Percentiles rank a stretch among this genome's conserved stretches.
Evolutionary conservation across 2,888 invertebrate species (phyloP).

Genomic region (Oscheius sp.): DNA sequence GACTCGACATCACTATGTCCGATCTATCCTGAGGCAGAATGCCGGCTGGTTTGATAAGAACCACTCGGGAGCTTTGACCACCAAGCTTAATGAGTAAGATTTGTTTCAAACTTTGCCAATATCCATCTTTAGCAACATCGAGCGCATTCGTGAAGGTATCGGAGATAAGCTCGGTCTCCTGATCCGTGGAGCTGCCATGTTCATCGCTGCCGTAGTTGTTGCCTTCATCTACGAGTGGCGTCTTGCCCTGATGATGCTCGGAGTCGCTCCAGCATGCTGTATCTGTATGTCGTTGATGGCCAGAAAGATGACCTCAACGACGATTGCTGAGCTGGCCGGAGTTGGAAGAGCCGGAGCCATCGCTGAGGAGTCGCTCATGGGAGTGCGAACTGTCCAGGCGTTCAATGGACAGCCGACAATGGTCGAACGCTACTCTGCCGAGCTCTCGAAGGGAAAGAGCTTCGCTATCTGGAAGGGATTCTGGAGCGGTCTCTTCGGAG

Average conservation of each 20-base stretch:
- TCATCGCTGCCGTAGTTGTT: conserved; percentile 53
- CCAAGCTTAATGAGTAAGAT: conserved; percentile 61
- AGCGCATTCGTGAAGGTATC: conserved; percentile 63
- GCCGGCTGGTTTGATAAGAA: conserved; percentile 68
- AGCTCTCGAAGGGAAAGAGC: conserved; percentile 53
- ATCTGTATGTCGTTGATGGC: conserved; percentile 64
- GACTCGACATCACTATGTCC: conserved; percentile 55
- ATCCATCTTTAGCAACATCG: conserved; percentile 49
- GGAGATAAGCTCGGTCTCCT: conserved; percentile 68
- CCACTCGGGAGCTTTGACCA: conserved; percentile 61
- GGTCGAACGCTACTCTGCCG: conserved; percentile 52
- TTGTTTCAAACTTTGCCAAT: background rate
- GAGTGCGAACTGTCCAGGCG: conserved; percentile 65
- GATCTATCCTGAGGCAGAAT: conserved; percentile 61
- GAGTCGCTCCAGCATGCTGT: conserved; percentile 61
- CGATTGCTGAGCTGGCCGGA: conserved; percentile 50
- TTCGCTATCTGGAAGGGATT: conserved; percentile 63
- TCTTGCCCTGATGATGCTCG: conserved; percentile 62
- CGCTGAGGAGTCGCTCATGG: conserved; percentile 64
- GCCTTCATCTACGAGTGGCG: conserved; percentile 63
- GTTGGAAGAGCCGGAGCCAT: conserved; percentile 64
- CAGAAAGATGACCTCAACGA: conserved; percentile 57
- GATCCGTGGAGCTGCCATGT: conserved; percentile 61
- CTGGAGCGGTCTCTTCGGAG: conserved; percentile 63
- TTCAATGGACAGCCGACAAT: conserved; percentile 65